Evolutionary conservation across 2,888 invertebrate species (phyloP).

Genomic region (Timema podura): DNA sequence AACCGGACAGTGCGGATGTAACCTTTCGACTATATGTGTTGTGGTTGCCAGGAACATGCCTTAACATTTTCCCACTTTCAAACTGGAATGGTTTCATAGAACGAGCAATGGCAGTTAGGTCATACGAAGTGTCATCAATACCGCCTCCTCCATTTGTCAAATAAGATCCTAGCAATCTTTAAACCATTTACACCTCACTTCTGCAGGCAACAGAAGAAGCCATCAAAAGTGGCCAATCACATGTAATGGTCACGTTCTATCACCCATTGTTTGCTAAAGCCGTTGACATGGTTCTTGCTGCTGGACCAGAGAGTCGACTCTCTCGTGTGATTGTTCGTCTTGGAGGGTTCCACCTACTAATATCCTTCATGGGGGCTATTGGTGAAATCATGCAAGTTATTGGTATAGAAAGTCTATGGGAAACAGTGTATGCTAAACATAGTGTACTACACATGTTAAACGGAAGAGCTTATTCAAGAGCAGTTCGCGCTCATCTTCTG

Average conservation of each 20-base stretch:
- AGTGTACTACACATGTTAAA: neutral
- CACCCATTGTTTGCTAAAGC: neutral
- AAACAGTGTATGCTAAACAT: neutral
- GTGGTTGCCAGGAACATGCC: no score
- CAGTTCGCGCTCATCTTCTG: constrained; percentile 6
- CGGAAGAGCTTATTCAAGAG: constrained; percentile 1
- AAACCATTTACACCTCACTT: neutral
- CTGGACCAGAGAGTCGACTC: neutral
- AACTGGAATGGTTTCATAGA: no score
- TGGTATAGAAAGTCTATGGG: neutral
- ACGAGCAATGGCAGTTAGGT: no score
- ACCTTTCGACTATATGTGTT: no score
- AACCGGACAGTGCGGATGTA: no score
- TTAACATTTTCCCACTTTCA: no score
- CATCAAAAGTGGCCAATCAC: neutral
- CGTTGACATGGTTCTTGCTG: neutral
- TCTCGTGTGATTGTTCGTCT: no score
- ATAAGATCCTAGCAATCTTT: neutral
- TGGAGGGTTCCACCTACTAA: neutral
- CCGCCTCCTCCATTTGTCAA: neutral
- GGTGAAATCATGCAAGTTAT: neutral
- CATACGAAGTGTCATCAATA: no score
- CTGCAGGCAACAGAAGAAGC: constrained; percentile 1
- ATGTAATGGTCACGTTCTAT: neutral
- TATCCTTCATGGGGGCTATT: neutral